Evolutionary conservation across 2,113 vertebrate species (phyloP).

Genomic region (Physeter macrocephalus): DNA sequence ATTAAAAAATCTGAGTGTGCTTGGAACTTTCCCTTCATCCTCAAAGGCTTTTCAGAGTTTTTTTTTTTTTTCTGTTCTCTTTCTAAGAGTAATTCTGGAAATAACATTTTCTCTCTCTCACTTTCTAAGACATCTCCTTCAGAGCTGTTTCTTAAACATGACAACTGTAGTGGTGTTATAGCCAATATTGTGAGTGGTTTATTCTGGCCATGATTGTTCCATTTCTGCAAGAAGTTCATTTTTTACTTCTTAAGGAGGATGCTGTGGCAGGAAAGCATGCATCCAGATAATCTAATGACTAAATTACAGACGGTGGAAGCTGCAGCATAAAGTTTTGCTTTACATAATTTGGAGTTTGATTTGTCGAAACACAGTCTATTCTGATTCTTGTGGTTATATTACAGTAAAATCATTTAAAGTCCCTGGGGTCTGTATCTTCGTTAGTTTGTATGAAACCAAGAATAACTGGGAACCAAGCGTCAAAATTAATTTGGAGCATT

Average conservation of each 20-base stretch:
- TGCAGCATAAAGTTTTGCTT: neutral
- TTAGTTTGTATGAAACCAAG: neutral
- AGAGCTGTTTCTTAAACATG: neutral
- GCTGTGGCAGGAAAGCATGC: neutral
- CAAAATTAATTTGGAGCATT: neutral
- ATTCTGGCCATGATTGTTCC: neutral
- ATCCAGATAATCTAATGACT: neutral
- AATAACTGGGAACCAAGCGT: neutral
- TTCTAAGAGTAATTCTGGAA: neutral
- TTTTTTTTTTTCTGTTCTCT: neutral
- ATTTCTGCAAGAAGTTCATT: neutral
- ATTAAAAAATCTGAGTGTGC: neutral
- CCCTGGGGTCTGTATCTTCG: neutral
- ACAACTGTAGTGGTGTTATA: neutral
- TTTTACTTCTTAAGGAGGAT: neutral
- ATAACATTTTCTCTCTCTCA: neutral
- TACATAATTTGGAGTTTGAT: neutral
- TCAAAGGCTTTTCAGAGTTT: neutral
- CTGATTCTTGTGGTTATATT: neutral
- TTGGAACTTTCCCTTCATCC: neutral
- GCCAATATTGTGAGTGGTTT: neutral
- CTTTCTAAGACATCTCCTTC: constrained; percentile 22
- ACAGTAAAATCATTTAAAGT: neutral
- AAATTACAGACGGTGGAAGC: neutral
- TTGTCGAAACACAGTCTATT: neutral